Conservation (phyloP, 2,888 invertebrate species). For the Pheosia gnoma region DNA sequence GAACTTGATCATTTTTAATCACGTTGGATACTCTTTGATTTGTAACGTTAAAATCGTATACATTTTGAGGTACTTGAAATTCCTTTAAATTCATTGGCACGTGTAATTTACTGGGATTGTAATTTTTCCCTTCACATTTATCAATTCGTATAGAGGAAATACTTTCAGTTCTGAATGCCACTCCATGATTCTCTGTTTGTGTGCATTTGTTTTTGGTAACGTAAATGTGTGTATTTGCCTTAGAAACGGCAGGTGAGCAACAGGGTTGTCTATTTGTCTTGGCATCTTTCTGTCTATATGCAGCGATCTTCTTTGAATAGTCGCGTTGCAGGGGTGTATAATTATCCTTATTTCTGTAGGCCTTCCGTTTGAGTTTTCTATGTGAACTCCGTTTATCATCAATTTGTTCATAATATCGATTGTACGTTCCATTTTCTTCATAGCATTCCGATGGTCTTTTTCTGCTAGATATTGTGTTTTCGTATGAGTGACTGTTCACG, state of each 20-base stretch:
- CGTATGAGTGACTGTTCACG: neutral
- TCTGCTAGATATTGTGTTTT: slow-evolving; percentile 1
- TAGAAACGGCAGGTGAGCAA: neutral
- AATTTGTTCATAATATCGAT: neutral
- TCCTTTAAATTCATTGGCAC: slow-evolving; percentile 9
- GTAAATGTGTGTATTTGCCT: neutral
- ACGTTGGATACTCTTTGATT: neutral
- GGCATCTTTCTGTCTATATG: neutral
- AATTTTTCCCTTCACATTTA: neutral
- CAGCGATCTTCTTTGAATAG: neutral
- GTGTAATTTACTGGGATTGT: slow-evolving; percentile 6
- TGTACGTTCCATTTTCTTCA: slow-evolving; percentile 4
- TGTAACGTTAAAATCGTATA: slow-evolving; percentile 7
- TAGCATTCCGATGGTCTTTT: slow-evolving; percentile 5
- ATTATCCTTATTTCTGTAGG: neutral
- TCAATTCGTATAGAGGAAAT: slow-evolving; percentile 7
- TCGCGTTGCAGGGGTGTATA: neutral
- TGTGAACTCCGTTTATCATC: neutral
- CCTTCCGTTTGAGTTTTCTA: slow-evolving; percentile 5
- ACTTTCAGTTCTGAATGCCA: neutral
- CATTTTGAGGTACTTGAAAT: slow-evolving; percentile 1
- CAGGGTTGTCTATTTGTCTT: neutral
- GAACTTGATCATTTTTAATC: slow-evolving; percentile 7
- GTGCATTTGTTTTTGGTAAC: neutral
- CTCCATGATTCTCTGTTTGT: slow-evolving; percentile 4